Evolutionary conservation across 2,797 vertebrate genomes (phyloP).

Genomic region (Anabacerthia variegaticeps): DNA sequence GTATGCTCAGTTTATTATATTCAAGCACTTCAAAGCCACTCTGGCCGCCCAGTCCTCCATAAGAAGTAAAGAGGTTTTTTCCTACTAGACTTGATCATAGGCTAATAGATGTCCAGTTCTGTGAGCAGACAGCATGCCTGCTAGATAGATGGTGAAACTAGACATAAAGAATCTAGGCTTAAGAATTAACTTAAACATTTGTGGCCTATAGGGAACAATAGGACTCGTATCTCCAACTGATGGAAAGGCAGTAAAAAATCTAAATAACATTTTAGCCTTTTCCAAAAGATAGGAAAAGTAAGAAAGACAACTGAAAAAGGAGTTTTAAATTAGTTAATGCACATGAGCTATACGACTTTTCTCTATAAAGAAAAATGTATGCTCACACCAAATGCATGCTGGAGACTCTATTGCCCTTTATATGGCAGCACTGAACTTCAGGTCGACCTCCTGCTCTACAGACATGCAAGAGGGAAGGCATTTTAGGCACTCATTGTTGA

Average conservation of each 20-base stretch:
- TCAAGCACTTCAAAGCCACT: background rate
- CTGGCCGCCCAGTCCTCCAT: background rate
- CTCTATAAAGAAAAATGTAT: background rate
- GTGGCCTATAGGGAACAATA: background rate
- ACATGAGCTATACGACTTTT: background rate
- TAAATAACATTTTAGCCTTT: background rate
- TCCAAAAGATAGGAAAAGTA: background rate
- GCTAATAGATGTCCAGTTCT: background rate
- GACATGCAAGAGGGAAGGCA: background rate
- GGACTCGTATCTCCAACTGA: background rate
- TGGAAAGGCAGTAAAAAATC: background rate
- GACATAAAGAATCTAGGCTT: background rate
- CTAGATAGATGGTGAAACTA: background rate
- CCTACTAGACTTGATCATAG: background rate
- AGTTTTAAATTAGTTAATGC: background rate
- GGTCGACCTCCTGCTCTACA: background rate
- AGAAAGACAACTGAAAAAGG: background rate
- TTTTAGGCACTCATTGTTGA: background rate
- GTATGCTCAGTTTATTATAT: background rate
- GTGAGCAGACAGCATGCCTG: accelerated
- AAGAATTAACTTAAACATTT: background rate
- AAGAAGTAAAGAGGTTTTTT: background rate
- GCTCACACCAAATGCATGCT: background rate
- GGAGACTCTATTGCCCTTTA: background rate
- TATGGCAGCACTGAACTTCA: background rate